Conservation (phyloP, 2,888 invertebrate genomes). For the Charanyca ferruginea region DNA sequence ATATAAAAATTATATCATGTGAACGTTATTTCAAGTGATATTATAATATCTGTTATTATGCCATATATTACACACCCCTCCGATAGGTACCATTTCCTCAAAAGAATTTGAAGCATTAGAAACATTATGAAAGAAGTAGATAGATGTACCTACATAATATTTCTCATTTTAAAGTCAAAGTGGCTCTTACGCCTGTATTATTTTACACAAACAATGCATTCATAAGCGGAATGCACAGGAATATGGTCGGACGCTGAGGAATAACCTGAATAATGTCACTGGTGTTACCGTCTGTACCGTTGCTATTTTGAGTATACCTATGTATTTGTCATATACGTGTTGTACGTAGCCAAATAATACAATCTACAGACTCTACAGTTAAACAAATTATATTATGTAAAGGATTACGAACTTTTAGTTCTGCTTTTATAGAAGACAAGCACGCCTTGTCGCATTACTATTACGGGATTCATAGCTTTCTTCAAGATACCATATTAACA, state of each 20-base stretch:
- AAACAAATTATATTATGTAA: neutral
- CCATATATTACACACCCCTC: too few relatives aligned
- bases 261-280: slow-evolving; percentile 78
- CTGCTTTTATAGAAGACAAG: neutral
- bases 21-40: too few relatives aligned
- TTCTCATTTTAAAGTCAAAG: slow-evolving; percentile 27
- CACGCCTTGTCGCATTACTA: too few relatives aligned
- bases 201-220: slow-evolving; percentile 72
- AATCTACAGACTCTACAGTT: neutral
- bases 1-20: too few relatives aligned
- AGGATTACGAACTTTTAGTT: neutral
- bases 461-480: too few relatives aligned
- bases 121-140: slow-evolving; percentile 1
- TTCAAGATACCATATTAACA: too few relatives aligned
- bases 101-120: neutral
- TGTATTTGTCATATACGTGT: slow-evolving; percentile 19
- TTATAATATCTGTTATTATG: too few relatives aligned
- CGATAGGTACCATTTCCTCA: neutral
- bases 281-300: slow-evolving; percentile 56
- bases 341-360: slow-evolving; percentile 22
- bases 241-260: slow-evolving; percentile 75
- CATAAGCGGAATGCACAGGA: slow-evolving; percentile 70
- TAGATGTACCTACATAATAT: slow-evolving; percentile 9
- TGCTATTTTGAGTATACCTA: slow-evolving; percentile 19
- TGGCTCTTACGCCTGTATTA: slow-evolving; percentile 32